phyloP scores from a whole-genome alignment of 2,797 vertebrate species.

The Petrocephalus schoutedeni region DNA sequence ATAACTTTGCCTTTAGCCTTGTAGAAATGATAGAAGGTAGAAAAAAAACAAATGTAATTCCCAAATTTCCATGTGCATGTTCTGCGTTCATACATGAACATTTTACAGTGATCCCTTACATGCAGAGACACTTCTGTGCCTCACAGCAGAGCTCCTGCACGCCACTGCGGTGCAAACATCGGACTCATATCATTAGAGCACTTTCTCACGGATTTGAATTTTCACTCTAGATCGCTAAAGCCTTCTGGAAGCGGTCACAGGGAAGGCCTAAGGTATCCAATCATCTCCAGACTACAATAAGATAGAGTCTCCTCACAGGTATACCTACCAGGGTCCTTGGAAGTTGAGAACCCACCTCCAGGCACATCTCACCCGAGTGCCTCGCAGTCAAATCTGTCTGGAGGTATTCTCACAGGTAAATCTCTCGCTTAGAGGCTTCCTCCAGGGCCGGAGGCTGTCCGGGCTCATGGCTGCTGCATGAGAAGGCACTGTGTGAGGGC shows the following conservation, averaged over 20 bases:
- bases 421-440: slow-evolving; percentile 95
- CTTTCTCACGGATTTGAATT: not conserved
- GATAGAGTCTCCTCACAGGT: slow-evolving; percentile 12
- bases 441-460: slow-evolving; percentile 93
- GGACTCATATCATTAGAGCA: slow-evolving; percentile 3
- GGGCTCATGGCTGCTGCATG: slow-evolving; percentile 87
- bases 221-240: not conserved
- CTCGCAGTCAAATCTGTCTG: slow-evolving; percentile 38
- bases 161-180: slow-evolving; percentile 28
- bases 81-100: not conserved
- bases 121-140: not conserved
- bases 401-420: slow-evolving; percentile 86
- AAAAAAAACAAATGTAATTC: slow-evolving; percentile 28
- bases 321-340: slow-evolving; percentile 7
- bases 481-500: slow-evolving; percentile 99
- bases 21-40: slow-evolving; percentile 54
- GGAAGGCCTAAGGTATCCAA: not conserved
- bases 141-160: slow-evolving; percentile 27
- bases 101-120: slow-evolving; percentile 2
- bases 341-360: not conserved
- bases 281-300: not conserved
- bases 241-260: not conserved
- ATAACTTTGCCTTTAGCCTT: slow-evolving; percentile 17
- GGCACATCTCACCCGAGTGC: slow-evolving; percentile 32
- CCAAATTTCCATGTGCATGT: slow-evolving; percentile 22